Percentiles rank a stretch among this genome's conserved stretches.
Conservation (phyloP, 2,888 invertebrate genomes). For the Calliscelio sp. region DNA sequence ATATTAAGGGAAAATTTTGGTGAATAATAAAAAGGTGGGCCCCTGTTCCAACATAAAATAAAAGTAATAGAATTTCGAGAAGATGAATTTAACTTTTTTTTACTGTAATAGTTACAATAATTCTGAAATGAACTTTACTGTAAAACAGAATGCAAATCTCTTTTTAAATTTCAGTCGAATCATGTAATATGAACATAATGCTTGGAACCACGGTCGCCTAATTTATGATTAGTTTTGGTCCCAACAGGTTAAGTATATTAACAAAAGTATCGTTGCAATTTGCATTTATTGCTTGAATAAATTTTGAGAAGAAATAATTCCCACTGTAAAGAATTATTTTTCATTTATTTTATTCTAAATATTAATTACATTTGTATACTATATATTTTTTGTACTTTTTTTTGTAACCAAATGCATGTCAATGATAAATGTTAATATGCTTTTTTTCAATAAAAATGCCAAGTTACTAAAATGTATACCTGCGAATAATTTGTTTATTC, state of each 20-base stretch:
- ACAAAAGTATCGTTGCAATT: constrained; percentile 77
- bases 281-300: constrained; percentile 38
- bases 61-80: constrained; percentile 1
- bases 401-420: background rate
- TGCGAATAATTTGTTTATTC: constrained; percentile 43
- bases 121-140: background rate
- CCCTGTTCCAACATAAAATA: constrained; percentile 73
- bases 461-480: constrained; percentile 57
- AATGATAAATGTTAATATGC: background rate
- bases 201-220: constrained; percentile 77
- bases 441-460: constrained; percentile 41
- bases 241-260: constrained; percentile 82
- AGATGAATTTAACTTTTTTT: constrained; percentile 39
- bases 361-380: background rate
- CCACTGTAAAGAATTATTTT: constrained; percentile 50
- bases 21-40: constrained; percentile 81
- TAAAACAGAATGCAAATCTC: background rate
- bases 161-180: constrained; percentile 70
- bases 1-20: constrained; percentile 75
- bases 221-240: constrained; percentile 77
- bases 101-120: background rate
- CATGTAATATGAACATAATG: constrained; percentile 62
- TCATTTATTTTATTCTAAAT: background rate
- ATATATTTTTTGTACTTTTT: constrained; percentile 20
- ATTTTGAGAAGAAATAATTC: constrained; percentile 62